phyloP scores from a whole-genome alignment of 2,113 vertebrate genomes.

The Rhinolophus ferrumequinum region DNA sequence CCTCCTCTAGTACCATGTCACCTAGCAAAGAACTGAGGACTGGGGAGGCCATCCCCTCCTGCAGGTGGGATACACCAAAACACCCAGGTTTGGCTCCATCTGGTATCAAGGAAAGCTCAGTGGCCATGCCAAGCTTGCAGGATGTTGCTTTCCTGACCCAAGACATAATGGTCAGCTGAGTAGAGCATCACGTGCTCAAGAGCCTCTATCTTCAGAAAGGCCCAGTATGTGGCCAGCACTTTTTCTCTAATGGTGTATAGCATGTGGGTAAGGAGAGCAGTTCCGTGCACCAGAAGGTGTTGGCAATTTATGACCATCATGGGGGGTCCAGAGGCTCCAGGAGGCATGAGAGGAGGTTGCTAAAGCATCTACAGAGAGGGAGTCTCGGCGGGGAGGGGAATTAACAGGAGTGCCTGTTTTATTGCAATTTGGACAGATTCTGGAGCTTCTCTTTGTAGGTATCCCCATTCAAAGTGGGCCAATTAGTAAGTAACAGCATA shows the following conservation, averaged over 20 bases:
- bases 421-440: neutral
- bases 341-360: neutral
- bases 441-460: neutral
- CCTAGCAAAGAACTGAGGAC: conserved; percentile 6
- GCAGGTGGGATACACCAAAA: neutral
- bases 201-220: neutral
- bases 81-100: neutral
- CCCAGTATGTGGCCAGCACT: neutral
- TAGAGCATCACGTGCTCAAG: neutral
- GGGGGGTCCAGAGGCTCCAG: neutral
- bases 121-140: neutral
- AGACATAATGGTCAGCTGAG: neutral
- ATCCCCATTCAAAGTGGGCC: neutral
- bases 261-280: neutral
- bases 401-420: neutral
- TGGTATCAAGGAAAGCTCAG: neutral
- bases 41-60: neutral
- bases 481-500: neutral
- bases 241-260: neutral
- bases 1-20: neutral
- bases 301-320: neutral
- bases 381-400: neutral
- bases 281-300: neutral
- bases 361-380: neutral
- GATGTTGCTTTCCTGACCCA: neutral